Base-by-base conservation (phyloP, 2,113 vertebrate species). In the Scophthalmus maximus region DNA sequence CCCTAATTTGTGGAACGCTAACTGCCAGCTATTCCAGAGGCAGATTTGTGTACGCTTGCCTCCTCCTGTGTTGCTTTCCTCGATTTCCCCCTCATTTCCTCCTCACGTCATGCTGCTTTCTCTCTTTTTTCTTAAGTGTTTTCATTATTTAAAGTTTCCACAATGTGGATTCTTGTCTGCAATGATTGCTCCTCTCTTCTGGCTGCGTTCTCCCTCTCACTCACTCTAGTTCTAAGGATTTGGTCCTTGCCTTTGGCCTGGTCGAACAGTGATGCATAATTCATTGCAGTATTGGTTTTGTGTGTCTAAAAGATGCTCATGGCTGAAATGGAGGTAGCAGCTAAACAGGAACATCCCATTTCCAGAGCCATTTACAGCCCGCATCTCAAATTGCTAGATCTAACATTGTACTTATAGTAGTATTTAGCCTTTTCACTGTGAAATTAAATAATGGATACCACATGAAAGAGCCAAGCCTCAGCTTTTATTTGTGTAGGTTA, bases 271-370 rank as follows among this genome's bases (percentile, higher is more conserved):
- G 5, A 79, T 79, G n/a, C 52, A 76, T 60, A 61, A 79, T 73
- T 72, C 67, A 76, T 73, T 58, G 17, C 53, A 26, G 34, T 49
- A 42, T 76, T 70, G 68, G 18, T 73, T 79, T 61, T 68, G 53
- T 52, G 42, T 30, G 22, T 78, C 63, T 49, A 8, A 67, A 32
- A n/a, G 42, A 34, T 53, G 40, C 38, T 52, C 18, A 20, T 67
- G 52, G 18, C 49, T 18, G 57, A 69, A 52, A 25, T 44, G 22
- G 60, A 61, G 55, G 60, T 36, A 71, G 51, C 38, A 26, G 44
- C 57, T 62, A 25, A 66, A 58, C 66, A 73, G 34, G 34, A 59
- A 55, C 7, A 50, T 23, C 30, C 25, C 42, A 60, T 56, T n/a
- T n/a, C n/a, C n/a, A 4, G 23, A 50, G 23, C 22, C 5, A 11